These are phyloP conservation scores for Toxostoma redivivum DNA, from an alignment of 2,113 vertebrate genomes.

Conservation along the genomic window DNA sequence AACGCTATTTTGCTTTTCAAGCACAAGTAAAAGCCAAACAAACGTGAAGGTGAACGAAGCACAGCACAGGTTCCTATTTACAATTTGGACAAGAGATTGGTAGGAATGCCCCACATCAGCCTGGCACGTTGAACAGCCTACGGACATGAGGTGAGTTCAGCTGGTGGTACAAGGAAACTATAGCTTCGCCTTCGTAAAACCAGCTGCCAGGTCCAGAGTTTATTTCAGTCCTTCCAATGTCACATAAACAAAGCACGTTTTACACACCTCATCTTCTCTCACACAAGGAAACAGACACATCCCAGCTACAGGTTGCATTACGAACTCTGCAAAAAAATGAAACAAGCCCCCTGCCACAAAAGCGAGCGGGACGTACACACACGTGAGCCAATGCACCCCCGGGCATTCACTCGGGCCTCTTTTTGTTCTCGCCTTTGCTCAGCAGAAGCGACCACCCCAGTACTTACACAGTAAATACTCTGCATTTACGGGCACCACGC, in stretches of 20 bases:
- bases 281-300: background rate
- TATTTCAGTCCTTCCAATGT: background rate
- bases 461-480: conserved; percentile 39
- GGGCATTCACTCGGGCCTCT: background rate
- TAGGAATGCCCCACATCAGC: background rate
- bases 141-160: background rate
- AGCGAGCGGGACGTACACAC: accelerated
- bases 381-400: accelerated
- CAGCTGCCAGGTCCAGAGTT: background rate
- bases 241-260: background rate
- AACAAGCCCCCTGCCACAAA: background rate
- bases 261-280: background rate
- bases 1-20: background rate
- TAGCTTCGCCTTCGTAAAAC: background rate
- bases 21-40: background rate
- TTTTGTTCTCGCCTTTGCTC: background rate
- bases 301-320: conserved; percentile 34
- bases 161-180: background rate
- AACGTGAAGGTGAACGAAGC: background rate
- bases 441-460: background rate
- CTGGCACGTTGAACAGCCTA: background rate
- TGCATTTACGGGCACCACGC: background rate
- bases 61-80: background rate
- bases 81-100: background rate
- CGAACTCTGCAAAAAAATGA: background rate